These are phyloP conservation scores for Leptodirus hochenwartii DNA, from an alignment of 2,888 invertebrate species.

Conservation along the genomic window DNA sequence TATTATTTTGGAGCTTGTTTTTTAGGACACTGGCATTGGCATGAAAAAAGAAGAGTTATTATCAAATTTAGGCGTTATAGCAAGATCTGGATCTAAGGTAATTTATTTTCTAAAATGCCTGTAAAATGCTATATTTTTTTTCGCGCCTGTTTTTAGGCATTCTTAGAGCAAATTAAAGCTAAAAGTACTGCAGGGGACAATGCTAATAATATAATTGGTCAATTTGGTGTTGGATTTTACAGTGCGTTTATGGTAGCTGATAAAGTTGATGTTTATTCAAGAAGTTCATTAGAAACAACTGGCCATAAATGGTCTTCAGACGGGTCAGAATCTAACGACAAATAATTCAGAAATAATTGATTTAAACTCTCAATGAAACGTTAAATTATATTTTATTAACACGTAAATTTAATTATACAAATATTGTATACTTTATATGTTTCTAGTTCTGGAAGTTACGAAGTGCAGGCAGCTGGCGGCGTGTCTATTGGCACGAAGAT, in stretches of 20 bases:
- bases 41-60: slow-evolving; percentile 88
- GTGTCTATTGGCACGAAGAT: slow-evolving; percentile 86
- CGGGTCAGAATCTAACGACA: no score
- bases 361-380: background rate
- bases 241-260: slow-evolving; percentile 96
- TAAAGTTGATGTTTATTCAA: slow-evolving; percentile 81
- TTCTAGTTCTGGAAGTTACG: slow-evolving; percentile 67
- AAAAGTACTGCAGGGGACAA: slow-evolving; percentile 37
- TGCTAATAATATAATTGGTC: slow-evolving; percentile 73
- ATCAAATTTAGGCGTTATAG: slow-evolving; percentile 86
- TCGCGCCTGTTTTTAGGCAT: slow-evolving; percentile 35
- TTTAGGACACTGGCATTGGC: slow-evolving; percentile 81
- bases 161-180: slow-evolving; percentile 65
- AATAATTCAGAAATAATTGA: background rate
- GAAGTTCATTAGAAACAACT: slow-evolving; percentile 44
- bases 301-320: slow-evolving; percentile 83
- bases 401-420: no score
- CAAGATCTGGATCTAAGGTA: slow-evolving; percentile 79
- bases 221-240: slow-evolving; percentile 97
- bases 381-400: no score
- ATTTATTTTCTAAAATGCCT: slow-evolving; percentile 2
- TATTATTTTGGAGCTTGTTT: slow-evolving; percentile 8
- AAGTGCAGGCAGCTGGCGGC: slow-evolving; percentile 70
- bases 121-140: slow-evolving; percentile 4
- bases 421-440: slow-evolving; percentile 1